phyloP scores from a whole-genome alignment of 2,888 invertebrate species.

The Cryptocephalus moraei region DNA sequence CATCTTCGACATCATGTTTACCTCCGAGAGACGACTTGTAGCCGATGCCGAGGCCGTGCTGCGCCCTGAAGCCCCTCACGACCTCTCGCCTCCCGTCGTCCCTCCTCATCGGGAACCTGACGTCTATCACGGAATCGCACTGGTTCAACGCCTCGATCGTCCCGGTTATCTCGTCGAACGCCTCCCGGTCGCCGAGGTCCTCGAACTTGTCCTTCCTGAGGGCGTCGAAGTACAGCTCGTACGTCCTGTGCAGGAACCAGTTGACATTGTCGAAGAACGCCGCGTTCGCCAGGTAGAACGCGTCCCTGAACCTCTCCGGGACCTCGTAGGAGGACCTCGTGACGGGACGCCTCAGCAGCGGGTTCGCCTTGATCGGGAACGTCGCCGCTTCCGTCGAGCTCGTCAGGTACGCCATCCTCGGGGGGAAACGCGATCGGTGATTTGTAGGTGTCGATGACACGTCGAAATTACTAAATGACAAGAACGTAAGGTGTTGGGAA shows the following conservation, averaged over 20 bases:
- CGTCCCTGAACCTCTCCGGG: conserved; percentile 29
- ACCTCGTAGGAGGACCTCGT: conserved; percentile 23
- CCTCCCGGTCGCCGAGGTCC: conserved; percentile 12
- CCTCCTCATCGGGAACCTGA: conserved; percentile 27
- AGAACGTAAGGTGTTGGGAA: no score
- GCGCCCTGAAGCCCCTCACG: conserved; percentile 29
- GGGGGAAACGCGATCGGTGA: no score
- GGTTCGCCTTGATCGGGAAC: not conserved
- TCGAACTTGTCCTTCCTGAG: conserved; percentile 18
- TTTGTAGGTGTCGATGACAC: no score
- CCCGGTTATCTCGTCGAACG: conserved; percentile 19
- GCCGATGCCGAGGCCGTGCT: conserved; percentile 23
- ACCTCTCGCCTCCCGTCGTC: conserved; percentile 26
- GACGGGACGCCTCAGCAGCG: not conserved
- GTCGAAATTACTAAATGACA: no score
- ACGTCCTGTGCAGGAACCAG: conserved; percentile 32
- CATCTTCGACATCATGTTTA: not conserved
- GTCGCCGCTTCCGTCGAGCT: no score
- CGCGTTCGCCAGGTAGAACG: conserved; percentile 34
- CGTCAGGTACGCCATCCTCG: not conserved
- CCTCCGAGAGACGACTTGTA: conserved; percentile 21
- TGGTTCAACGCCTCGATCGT: conserved; percentile 27
- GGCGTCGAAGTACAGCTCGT: conserved; percentile 26
- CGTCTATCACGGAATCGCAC: conserved; percentile 30
- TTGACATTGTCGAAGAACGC: conserved; percentile 30